Base-by-base conservation (phyloP, 2,888 invertebrate genomes). In the Diplolepis rosae region DNA sequence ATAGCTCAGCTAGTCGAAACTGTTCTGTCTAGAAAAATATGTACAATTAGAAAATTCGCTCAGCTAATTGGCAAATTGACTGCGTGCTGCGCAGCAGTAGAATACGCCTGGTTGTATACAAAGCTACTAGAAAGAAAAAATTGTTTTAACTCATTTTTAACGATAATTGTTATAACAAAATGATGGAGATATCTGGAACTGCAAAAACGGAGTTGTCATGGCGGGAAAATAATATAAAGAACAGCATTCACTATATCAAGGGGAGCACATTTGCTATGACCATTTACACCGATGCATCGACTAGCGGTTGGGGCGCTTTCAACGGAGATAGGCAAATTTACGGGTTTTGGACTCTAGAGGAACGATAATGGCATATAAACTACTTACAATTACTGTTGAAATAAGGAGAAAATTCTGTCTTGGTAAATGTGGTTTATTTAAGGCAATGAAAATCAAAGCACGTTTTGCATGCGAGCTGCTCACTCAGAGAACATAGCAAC, bases 51-150 rank as follows among this genome's bases (percentile, higher is more conserved):
- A 71, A 13, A 69, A 56, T 73, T 73, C 28, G 71, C 73, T 0
- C 42, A 69, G 18, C 35, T 74, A 42, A n/a, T 73, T 9, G 76
- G 72, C 4, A 70, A 22, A 7, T 56, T 76, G 67, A 50, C 72
- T 0, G 35, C 69, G 22, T 54, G 61, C 27, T 75, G 69, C 27
- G 69, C 71, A 0, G 75, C 65, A 4, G 24, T 76, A 1, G 32
- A 48, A 1, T 74, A 72, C 22, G 69, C 69, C 2, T 69, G 15
- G 35, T 54, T 66, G 50, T 65, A 66, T 24, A 48, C 24, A 50
- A 73, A 56, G 66, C 61, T 9, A 32, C 1, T 69, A n/a, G 51
- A 69, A 69, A 65, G 13, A 48, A 48, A 13, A 69, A 69, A 13
- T n/a, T 32, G n/a, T 28, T 50, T 15, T 4, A 9, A 7, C 35